phyloP scores from a whole-genome alignment of 1,140 invertebrate species.

The Aphaenogaster ashmeadi region DNA sequence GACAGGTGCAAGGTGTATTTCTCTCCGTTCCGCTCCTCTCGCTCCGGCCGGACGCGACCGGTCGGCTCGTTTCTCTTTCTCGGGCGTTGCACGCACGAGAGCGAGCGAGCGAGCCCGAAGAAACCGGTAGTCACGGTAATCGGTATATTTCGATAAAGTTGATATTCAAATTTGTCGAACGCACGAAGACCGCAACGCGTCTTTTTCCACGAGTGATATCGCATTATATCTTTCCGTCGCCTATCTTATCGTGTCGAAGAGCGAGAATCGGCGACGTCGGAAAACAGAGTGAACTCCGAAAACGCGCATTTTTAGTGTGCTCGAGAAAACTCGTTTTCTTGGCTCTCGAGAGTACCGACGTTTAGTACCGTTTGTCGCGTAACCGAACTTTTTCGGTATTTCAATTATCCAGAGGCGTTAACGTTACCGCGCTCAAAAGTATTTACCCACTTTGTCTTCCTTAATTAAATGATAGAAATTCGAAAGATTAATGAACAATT shows the following conservation, averaged over 20 bases:
- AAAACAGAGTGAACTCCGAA: not conserved
- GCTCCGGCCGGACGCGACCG: slow-evolving; percentile 47
- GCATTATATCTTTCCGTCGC: slow-evolving; percentile 20
- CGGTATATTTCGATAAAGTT: slow-evolving; percentile 65
- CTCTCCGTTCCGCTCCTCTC: slow-evolving; percentile 61
- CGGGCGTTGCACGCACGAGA: slow-evolving; percentile 42
- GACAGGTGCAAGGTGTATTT: slow-evolving; percentile 71
- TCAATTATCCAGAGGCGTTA: not conserved
- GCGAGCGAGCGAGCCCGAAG: slow-evolving; percentile 1
- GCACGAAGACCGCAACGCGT: slow-evolving; percentile 17
- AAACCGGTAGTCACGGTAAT: slow-evolving; percentile 69
- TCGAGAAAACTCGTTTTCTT: not conserved
- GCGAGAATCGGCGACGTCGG: not conserved
- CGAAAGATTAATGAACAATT: no score
- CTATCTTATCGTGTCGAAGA: slow-evolving; percentile 51
- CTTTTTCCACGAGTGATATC: slow-evolving; percentile 38
- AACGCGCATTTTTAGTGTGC: not conserved
- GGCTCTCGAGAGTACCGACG: not conserved
- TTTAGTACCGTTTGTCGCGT: not conserved
- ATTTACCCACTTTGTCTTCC: no score
- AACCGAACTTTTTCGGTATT: not conserved
- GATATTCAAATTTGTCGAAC: slow-evolving; percentile 62
- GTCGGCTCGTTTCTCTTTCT: slow-evolving; percentile 67
- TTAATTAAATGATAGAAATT: no score
- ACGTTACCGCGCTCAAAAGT: no score